Base-by-base conservation (phyloP, 1,140 invertebrate species). In the Sesamia nonagrioides region DNA sequence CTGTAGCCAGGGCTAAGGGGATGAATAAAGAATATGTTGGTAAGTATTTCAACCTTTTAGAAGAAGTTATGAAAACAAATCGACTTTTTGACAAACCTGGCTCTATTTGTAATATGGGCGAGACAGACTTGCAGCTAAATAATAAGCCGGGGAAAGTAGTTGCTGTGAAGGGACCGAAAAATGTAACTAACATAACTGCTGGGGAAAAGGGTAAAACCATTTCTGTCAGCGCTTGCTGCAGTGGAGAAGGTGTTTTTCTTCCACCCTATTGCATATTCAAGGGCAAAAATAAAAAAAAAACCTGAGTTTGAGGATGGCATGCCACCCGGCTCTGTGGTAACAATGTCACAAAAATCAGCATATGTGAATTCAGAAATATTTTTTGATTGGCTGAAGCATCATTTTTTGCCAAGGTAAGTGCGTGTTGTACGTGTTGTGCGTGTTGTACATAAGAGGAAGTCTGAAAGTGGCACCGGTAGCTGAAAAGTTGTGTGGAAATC, bases 261-360 rank as follows among this genome's bases (percentile, higher is more conserved):
- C 68, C 68, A 18, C 68, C 68, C 48, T 17, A 17, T 71, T 71
- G 27, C 21, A 71, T 71, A 33, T 48, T 71, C 11, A 71, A 33
- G 27, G 68, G 45, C 21, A 71, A 37, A 63, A 37, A 63, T 40
- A 71, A 71, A 71, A 71, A 71, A 71, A n/a, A n/a, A n/a, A n/a
- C 27, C 68, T 35, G 68, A 71, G 13, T 71, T 52, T 52, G 45
- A 52, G 45, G 48, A 71, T 52, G 68, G 7, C 18, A 27, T 71
- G 48, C 68, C 68, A 18, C 42, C 40, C 8, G 21, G 68, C 7
- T 71, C 68, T 17, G 48, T 52, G 17, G 45, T 71, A 15, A 27
- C 17, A 17, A 54, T 71, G 68, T 52, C 45, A 52, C 27, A 71
- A 71, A 71, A 50, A 71, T 71, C 50, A 52, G 45, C 48, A 6